These are phyloP conservation scores for Ganaspis brasiliensis DNA, from an alignment of 2,888 invertebrate species.

Conservation along the genomic window DNA sequence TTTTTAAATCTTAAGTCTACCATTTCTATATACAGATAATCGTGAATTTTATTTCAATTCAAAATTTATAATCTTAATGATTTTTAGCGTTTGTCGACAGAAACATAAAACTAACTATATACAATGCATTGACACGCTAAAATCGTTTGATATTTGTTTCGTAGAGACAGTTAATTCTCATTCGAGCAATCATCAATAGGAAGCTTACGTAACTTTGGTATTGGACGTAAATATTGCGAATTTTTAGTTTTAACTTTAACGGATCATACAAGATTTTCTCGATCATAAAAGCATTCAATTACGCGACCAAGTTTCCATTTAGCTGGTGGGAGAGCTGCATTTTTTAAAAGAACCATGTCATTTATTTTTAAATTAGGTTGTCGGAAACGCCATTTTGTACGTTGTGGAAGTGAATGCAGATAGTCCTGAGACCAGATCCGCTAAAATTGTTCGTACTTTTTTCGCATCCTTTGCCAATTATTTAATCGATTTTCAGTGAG, in stretches of 20 bases:
- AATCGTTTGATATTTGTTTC: background rate
- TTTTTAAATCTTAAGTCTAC: background rate
- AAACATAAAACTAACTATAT: background rate
- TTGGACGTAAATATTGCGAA: too few relatives aligned
- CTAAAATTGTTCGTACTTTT: slow-evolving; percentile 37
- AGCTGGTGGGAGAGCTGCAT: slow-evolving; percentile 51
- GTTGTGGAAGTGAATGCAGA: slow-evolving; percentile 22
- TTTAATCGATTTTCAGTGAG: slow-evolving; percentile 55
- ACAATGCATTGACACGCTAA: background rate
- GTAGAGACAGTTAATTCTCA: background rate
- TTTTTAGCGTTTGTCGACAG: background rate
- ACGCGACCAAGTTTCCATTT: slow-evolving; percentile 61
- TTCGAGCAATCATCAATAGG: background rate
- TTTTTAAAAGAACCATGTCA: slow-evolving; percentile 51
- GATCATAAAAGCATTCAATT: background rate
- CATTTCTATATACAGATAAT: background rate
- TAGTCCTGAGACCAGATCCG: slow-evolving; percentile 23
- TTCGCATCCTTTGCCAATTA: slow-evolving; percentile 59
- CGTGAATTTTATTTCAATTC: background rate
- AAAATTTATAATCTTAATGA: too few relatives aligned
- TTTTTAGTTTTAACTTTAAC: too few relatives aligned
- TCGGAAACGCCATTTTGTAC: slow-evolving; percentile 9
- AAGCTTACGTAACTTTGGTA: too few relatives aligned
- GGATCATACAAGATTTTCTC: too few relatives aligned
- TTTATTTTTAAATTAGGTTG: background rate